Percentiles rank a stretch among this genome's conserved stretches.
These are phyloP conservation scores for Chascanopsetta lugubris DNA, from an alignment of 2,113 vertebrate species.

Conservation along the genomic window DNA sequence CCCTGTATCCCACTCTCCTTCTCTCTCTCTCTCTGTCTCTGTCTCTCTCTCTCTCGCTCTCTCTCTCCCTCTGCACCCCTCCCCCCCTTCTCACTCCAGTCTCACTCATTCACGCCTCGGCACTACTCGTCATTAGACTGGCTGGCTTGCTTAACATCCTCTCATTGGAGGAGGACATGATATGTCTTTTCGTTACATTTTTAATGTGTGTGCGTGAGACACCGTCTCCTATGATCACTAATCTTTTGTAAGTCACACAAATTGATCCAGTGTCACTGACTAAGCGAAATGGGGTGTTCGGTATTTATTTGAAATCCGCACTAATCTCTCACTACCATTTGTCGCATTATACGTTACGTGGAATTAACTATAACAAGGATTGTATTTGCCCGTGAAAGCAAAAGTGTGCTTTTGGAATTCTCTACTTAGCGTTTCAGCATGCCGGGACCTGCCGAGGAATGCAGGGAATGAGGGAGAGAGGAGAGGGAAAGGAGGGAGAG, in stretches of 20 bases:
- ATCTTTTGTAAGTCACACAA: neutral
- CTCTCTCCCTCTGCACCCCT: neutral
- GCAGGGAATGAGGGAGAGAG: slow-evolving; percentile 47
- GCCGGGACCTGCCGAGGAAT: slow-evolving; percentile 77
- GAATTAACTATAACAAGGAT: slow-evolving; percentile 20
- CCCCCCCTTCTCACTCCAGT: neutral
- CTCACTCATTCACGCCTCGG: slow-evolving; percentile 50
- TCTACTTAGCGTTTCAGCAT: slow-evolving; percentile 55
- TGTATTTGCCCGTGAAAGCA: slow-evolving; percentile 35
- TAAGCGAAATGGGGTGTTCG: neutral
- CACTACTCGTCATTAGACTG: slow-evolving; percentile 39
- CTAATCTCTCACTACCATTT: neutral
- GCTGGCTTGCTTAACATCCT: slow-evolving; percentile 70
- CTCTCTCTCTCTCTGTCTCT: neutral
- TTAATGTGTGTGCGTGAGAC: neutral
- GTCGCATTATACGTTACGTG: slow-evolving; percentile 4
- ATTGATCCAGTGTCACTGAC: neutral
- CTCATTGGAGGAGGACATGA: slow-evolving; percentile 10
- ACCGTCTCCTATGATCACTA: slow-evolving; percentile 2
- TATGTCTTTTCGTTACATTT: neutral
- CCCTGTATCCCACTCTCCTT: slow-evolving; percentile 5
- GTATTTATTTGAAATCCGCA: neutral
- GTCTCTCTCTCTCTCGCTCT: too few species aligned
- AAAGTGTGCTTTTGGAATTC: slow-evolving; percentile 45
- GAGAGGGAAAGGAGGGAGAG: slow-evolving; percentile 30